Percentiles rank a stretch among this genome's conserved stretches.
Conservation (phyloP, 1,140 invertebrate species). For the Atta colombica region DNA sequence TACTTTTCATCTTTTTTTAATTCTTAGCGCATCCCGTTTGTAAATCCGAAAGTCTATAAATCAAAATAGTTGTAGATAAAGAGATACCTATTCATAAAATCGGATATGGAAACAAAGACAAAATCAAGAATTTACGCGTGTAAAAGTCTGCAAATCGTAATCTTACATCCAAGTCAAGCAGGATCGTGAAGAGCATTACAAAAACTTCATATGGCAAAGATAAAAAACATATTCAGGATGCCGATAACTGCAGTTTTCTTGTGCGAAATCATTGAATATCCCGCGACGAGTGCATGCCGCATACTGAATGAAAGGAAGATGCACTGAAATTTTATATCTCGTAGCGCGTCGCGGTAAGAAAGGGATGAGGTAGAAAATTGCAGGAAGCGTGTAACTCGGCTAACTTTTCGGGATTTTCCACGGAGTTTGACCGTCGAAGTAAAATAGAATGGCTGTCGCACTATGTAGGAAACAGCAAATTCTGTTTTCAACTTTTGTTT, state of each 20-base stretch:
- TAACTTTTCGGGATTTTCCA: constrained; percentile 56
- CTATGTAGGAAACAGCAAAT: neutral
- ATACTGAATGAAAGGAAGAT: constrained; percentile 47
- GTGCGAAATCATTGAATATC: constrained; percentile 45
- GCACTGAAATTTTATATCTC: constrained; percentile 56
- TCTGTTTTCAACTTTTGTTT: constrained; percentile 28
- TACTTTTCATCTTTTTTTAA: too few relatives aligned
- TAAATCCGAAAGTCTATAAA: too few relatives aligned
- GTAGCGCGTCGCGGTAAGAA: constrained; percentile 14
- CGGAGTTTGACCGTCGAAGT: constrained; percentile 30
- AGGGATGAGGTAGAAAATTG: constrained; percentile 29
- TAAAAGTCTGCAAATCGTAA: constrained; percentile 5
- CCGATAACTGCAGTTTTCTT: constrained; percentile 51
- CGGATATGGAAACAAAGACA: neutral
- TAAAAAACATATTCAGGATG: constrained; percentile 17
- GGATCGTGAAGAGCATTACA: neutral
- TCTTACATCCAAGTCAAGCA: constrained; percentile 7
- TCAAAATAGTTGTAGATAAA: too few relatives aligned
- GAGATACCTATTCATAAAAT: neutral
- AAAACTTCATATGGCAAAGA: neutral
- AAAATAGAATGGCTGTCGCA: constrained; percentile 38
- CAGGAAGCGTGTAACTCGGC: constrained; percentile 39
- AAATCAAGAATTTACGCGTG: neutral
- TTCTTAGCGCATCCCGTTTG: too few relatives aligned
- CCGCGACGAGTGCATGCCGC: constrained; percentile 15